phyloP scores from a whole-genome alignment of 1,140 invertebrate species.

The Trachymyrmex cornetzi region DNA sequence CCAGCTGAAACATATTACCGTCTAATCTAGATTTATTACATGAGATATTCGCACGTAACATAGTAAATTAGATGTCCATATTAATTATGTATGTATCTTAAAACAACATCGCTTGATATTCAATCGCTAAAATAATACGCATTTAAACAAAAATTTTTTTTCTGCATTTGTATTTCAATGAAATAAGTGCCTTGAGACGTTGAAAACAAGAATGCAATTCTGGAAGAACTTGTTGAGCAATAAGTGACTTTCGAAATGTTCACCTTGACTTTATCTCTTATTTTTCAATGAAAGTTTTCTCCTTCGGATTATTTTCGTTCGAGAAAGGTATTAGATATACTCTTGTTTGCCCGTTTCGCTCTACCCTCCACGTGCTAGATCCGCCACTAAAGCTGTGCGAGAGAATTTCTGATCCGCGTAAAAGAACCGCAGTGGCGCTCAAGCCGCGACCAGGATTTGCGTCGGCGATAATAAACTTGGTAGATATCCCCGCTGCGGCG shows the following conservation, averaged over 20 bases:
- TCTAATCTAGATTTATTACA: constrained; percentile 6
- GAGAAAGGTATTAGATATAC: not conserved
- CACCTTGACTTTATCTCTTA: constrained; percentile 15
- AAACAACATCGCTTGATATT: not conserved
- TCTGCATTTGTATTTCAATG: not conserved
- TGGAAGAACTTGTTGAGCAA: constrained; percentile 20
- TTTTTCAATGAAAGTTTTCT: constrained; percentile 10
- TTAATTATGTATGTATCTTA: not conserved
- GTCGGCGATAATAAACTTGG: constrained; percentile 58
- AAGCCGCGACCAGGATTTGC: constrained; percentile 55
- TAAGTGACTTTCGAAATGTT: constrained; percentile 37
- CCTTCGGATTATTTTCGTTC: constrained; percentile 32
- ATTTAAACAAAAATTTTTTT: not conserved
- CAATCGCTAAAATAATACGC: not conserved
- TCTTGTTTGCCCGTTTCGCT: constrained; percentile 21
- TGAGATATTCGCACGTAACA: not conserved
- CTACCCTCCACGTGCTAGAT: not conserved
- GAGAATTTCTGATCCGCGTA: constrained; percentile 61
- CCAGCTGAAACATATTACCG: not conserved
- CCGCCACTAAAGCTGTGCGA: constrained; percentile 39
- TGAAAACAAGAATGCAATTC: not conserved
- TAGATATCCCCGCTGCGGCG: constrained; percentile 43
- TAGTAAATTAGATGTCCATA: not conserved
- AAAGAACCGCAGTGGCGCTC: constrained; percentile 52
- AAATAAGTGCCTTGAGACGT: not conserved